These are phyloP conservation scores for Ceratina australensis DNA, from an alignment of 1,140 invertebrate genomes.

Conservation along the genomic window DNA sequence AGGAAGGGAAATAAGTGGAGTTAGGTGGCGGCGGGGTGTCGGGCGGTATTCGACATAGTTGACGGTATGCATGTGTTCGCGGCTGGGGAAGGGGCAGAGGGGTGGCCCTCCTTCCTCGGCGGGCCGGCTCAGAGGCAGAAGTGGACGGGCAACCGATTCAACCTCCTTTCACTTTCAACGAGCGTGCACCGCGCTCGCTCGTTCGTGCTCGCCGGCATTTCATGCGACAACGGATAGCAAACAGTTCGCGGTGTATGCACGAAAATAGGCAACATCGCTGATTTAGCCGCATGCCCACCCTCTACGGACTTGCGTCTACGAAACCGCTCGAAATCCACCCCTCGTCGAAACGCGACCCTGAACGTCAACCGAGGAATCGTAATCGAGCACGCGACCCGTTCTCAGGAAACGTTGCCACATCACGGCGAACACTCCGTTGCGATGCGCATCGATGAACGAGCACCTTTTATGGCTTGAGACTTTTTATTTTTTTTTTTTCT, in stretches of 20 bases:
- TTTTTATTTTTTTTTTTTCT: not conserved
- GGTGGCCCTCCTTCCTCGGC: slow-evolving; percentile 44
- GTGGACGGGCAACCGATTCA: slow-evolving; percentile 76
- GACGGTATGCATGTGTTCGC: not conserved
- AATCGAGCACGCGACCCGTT: slow-evolving; percentile 12
- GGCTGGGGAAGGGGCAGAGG: slow-evolving; percentile 32
- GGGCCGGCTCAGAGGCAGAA: slow-evolving; percentile 62
- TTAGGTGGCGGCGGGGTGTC: slow-evolving; percentile 45
- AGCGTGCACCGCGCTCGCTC: slow-evolving; percentile 56
- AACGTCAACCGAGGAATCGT: not conserved
- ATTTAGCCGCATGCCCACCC: slow-evolving; percentile 50
- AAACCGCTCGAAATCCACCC: slow-evolving; percentile 35
- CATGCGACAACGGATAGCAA: slow-evolving; percentile 50
- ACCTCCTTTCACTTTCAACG: slow-evolving; percentile 80
- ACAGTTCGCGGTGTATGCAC: slow-evolving; percentile 43
- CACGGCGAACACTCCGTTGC: not conserved
- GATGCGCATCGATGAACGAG: slow-evolving; percentile 20
- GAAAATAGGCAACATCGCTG: slow-evolving; percentile 70
- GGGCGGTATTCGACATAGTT: slow-evolving; percentile 15
- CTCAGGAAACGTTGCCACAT: slow-evolving; percentile 11
- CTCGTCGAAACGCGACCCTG: slow-evolving; percentile 20
- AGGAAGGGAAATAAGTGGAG: slow-evolving; percentile 37
- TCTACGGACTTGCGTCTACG: slow-evolving; percentile 34
- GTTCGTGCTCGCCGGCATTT: slow-evolving; percentile 42
- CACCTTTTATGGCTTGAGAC: slow-evolving; percentile 16